Evolutionary conservation across 2,888 invertebrate genomes (phyloP).

Genomic region (Volucella bombylans): DNA sequence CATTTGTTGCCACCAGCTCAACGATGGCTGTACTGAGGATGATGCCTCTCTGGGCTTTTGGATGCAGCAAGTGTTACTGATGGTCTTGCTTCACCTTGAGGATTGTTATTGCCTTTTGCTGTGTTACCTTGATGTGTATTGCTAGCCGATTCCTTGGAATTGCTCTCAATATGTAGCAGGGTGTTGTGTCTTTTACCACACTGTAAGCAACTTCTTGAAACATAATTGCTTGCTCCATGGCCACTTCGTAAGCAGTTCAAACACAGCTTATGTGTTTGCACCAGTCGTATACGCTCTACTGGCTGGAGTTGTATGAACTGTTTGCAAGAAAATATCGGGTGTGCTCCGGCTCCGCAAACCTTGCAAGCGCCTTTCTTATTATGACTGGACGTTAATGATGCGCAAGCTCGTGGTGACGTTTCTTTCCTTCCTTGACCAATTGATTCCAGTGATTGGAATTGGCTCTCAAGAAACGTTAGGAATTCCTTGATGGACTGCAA

Average conservation of each 20-base stretch:
- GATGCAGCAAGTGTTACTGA: conserved; percentile 19
- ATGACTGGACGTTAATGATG: background rate
- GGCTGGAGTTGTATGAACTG: conserved; percentile 17
- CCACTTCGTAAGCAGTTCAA: conserved; percentile 20
- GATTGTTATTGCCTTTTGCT: background rate
- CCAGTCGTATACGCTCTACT: conserved; percentile 8
- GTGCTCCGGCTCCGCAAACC: conserved; percentile 5
- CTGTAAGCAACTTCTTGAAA: conserved; percentile 23
- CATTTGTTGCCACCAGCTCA: conserved; percentile 15
- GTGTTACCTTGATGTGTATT: conserved; percentile 6
- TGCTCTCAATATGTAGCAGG: conserved; percentile 21
- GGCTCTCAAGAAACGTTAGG: background rate
- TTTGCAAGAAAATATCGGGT: conserved; percentile 35
- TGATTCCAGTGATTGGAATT: too few species aligned
- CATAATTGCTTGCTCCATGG: conserved; percentile 19
- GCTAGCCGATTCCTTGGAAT: background rate
- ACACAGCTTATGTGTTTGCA: conserved; percentile 9
- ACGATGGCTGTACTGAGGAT: too few species aligned
- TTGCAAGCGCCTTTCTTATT: conserved; percentile 2
- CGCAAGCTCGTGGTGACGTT: too few species aligned
- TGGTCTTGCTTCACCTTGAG: background rate
- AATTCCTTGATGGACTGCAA: conserved; percentile 29
- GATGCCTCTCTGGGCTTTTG: background rate
- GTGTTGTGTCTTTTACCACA: conserved; percentile 19
- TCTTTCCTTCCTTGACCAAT: too few species aligned